Percentiles rank a stretch among this genome's conserved stretches.
These are phyloP conservation scores for Drosophila macrothrix DNA, from an alignment of 2,888 invertebrate species.

Conservation along the genomic window DNA sequence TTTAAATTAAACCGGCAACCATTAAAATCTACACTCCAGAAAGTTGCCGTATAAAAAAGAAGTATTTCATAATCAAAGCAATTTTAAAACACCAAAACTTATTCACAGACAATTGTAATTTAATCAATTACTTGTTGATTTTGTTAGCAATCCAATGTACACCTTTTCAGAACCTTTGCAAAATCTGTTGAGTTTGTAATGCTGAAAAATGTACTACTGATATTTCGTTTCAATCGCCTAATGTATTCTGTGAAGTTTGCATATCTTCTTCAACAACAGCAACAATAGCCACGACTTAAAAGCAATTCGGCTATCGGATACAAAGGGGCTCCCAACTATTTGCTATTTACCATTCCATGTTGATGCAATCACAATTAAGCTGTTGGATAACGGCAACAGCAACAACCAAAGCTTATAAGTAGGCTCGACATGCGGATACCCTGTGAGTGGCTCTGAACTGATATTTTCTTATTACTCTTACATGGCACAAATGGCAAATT, in stretches of 20 bases:
- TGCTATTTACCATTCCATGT: conserved; percentile 52
- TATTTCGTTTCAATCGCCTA: not conserved
- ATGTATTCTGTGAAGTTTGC: conserved; percentile 3
- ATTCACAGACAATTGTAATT: not conserved
- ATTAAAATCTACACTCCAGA: not conserved
- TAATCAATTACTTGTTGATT: not conserved
- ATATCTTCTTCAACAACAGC: not conserved
- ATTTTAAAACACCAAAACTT: not conserved
- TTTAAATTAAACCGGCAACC: conserved; percentile 3
- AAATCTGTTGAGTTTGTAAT: conserved; percentile 6
- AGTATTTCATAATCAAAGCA: not conserved
- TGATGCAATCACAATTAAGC: conserved; percentile 69
- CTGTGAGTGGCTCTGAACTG: not conserved
- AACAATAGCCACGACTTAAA: not conserved
- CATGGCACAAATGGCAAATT: not conserved
- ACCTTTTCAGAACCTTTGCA: not conserved
- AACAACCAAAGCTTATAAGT: not conserved
- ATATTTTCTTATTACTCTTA: not conserved
- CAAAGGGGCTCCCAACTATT: conserved; percentile 24
- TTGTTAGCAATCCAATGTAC: not conserved
- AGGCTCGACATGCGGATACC: conserved; percentile 10
- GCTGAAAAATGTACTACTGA: not conserved
- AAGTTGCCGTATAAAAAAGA: not conserved
- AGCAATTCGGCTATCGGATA: not conserved
- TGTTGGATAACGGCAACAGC: conserved; percentile 7